Base-by-base conservation (phyloP, 2,888 invertebrate species). In the Xestia xanthographa region DNA sequence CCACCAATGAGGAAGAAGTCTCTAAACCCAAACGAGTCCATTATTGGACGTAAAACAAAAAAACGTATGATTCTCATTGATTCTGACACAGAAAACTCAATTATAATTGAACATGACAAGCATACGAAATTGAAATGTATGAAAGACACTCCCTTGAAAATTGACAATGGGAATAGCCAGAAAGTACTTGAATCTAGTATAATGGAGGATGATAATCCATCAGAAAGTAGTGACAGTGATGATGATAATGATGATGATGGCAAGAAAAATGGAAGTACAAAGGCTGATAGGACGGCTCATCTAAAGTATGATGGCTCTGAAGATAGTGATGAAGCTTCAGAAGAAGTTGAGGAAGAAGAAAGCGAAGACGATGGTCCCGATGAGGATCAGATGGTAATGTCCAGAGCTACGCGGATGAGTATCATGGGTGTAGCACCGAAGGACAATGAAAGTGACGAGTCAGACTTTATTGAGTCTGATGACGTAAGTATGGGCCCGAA, bases 361-460 rank as follows among this genome's bases (percentile, higher is more conserved):
- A 80, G 87, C n/a, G 89, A 91, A 73, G 90, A 90, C 43, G 93
- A 93, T 9, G 94, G 91, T n/a, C 89, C 89, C 0, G 94, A 95
- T 86, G 96, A 96, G 76, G 96, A 96, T 74, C 90, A 93, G 78
- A 93, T 96, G 94, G 93, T 94, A 75, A 93, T 96, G 93, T 96
- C 96, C 0, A 92, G 95, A 45, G 96, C 96, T 2, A 97, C 97
- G 0, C 90, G 97, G 0, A 95, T 96, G 95, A 96, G 96, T 81
- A 97, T 97, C 73, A 95, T 96, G 94, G 97, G 97, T 0, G 88
- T 94, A 22, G 88, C 94, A 86, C 95, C 96, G 0, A 95, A 94
- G 58, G 93, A 92, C 58, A 90, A 91, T 84, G 94, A 94, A 66
- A 95, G 94, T 87, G 96, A 96, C 75, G 95, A 95, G 26, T 97